Conservation (phyloP, 2,113 vertebrate genomes). For the Limanda limanda region DNA sequence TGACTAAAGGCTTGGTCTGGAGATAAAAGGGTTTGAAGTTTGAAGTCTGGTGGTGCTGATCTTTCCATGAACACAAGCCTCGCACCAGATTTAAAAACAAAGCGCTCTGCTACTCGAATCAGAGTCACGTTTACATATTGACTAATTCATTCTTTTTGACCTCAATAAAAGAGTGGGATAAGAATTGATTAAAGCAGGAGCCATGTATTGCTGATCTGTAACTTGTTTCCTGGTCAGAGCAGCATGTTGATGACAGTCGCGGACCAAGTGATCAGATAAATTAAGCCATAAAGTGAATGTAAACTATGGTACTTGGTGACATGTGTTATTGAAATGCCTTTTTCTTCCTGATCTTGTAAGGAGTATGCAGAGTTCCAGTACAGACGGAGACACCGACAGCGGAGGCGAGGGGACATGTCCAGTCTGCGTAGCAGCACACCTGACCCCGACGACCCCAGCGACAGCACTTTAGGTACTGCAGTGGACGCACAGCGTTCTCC, state of each 20-base stretch:
- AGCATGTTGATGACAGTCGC: no score
- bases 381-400: conserved; percentile 92
- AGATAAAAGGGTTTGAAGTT: conserved; percentile 25
- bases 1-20: conserved; percentile 11
- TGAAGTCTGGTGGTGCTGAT: conserved; percentile 4
- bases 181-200: not conserved
- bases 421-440: conserved; percentile 92
- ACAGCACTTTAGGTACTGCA: conserved; percentile 86
- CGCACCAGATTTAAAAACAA: conserved; percentile 1
- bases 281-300: not conserved
- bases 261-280: not conserved
- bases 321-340: not conserved
- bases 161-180: no score
- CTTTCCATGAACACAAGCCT: conserved; percentile 6
- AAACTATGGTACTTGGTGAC: not conserved
- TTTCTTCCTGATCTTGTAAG: conserved; percentile 75
- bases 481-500: not conserved
- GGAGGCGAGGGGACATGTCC: conserved; percentile 91
- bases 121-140: not conserved
- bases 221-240: not conserved
- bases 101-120: conserved; percentile 1
- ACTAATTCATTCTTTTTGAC: not conserved
- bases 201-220: not conserved
- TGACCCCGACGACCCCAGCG: conserved; percentile 88
- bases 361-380: conserved; percentile 99